Evolutionary conservation across 2,113 vertebrate species (phyloP).

Genomic region (Garra rufa): DNA sequence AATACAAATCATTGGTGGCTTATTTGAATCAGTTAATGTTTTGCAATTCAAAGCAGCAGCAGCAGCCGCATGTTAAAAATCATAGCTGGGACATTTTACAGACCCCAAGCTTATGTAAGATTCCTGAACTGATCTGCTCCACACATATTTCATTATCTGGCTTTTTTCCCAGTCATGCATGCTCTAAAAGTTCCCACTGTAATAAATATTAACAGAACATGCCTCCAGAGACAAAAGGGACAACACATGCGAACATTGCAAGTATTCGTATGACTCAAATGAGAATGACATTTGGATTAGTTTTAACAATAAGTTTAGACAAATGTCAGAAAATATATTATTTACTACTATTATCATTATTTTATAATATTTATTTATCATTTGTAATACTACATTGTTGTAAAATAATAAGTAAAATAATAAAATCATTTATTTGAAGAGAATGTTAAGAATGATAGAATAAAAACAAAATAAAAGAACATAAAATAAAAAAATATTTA

Average conservation of each 20-base stretch:
- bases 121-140: background rate
- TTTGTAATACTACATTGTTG: too few relatives aligned
- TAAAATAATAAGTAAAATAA: too few relatives aligned
- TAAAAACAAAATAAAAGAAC: too few relatives aligned
- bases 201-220: background rate
- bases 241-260: background rate
- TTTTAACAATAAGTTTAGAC: background rate
- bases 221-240: background rate
- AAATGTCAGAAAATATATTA: background rate
- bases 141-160: background rate
- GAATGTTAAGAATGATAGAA: too few relatives aligned
- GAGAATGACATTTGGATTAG: background rate
- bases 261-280: background rate
- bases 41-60: conserved; percentile 22
- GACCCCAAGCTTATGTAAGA: background rate
- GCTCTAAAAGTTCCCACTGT: background rate
- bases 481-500: too few relatives aligned
- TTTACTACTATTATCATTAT: background rate
- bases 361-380: too few relatives aligned
- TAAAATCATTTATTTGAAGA: too few relatives aligned
- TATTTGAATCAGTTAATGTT: conserved; percentile 1
- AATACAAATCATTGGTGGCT: background rate
- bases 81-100: conserved; percentile 11
- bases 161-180: background rate
- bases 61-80: background rate